Evolutionary conservation across 2,888 invertebrate genomes (phyloP).

Genomic region (Polia nebulosa): DNA sequence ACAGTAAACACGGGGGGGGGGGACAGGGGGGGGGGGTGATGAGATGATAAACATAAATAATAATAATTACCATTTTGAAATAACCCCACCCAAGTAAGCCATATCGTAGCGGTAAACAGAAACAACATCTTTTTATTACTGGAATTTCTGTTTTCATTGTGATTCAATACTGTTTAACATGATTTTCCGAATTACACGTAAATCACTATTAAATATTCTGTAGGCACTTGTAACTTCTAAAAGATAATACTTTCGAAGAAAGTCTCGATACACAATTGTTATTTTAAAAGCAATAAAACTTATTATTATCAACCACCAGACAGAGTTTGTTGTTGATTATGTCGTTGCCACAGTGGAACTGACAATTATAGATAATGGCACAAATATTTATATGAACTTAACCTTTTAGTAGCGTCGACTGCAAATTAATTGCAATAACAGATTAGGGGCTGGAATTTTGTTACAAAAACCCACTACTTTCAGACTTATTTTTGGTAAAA

Average conservation of each 20-base stretch:
- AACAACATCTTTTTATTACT: conserved; percentile 61
- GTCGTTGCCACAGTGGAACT: background rate
- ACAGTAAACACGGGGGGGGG: too few species aligned
- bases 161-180: background rate
- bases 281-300: background rate
- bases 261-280: background rate
- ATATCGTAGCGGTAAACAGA: conserved; percentile 64
- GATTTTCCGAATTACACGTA: background rate
- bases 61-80: conserved; percentile 58
- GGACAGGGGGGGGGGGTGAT: too few species aligned
- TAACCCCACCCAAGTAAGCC: conserved; percentile 66
- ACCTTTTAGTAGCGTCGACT: background rate
- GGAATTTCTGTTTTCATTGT: conserved; percentile 64
- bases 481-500: background rate
- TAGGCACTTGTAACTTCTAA: background rate
- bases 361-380: conserved; percentile 8
- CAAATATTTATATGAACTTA: conserved; percentile 27
- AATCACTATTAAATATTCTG: background rate
- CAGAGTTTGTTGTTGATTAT: conserved; percentile 8
- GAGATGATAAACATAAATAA: background rate
- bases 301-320: background rate
- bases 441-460: background rate
- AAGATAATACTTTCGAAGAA: background rate
- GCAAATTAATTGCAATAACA: conserved; percentile 9
- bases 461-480: background rate